phyloP scores from a whole-genome alignment of 2,888 invertebrate species.

The Lottia scabra region DNA sequence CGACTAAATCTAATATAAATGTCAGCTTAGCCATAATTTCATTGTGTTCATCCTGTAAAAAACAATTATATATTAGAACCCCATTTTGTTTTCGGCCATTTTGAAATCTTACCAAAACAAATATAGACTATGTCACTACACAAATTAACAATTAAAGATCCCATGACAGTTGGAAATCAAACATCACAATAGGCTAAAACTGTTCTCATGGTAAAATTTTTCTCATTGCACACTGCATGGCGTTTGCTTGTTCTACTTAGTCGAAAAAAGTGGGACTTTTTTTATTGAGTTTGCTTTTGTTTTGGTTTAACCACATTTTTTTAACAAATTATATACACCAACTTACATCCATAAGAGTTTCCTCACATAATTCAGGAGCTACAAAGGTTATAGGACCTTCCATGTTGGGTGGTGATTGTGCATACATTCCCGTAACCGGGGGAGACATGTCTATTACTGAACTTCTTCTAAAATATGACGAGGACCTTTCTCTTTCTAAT shows the following conservation, averaged over 20 bases:
- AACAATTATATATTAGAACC: not conserved
- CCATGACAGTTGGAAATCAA: no score
- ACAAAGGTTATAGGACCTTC: constrained; percentile 79
- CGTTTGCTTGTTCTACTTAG: no score
- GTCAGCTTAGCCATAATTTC: constrained; percentile 96
- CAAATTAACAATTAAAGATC: no score
- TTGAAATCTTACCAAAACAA: no score
- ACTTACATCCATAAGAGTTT: constrained; percentile 88
- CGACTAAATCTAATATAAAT: constrained; percentile 95
- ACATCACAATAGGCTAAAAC: no score
- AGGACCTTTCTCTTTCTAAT: constrained; percentile 42
- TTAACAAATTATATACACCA: constrained; percentile 10
- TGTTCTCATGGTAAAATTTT: no score
- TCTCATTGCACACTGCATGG: no score
- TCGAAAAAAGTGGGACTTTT: no score
- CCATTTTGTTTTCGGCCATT: no score
- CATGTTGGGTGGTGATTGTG: constrained; percentile 67
- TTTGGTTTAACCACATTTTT: no score
- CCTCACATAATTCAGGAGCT: constrained; percentile 93
- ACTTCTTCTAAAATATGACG: constrained; percentile 35
- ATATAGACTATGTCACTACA: no score
- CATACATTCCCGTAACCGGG: constrained; percentile 46
- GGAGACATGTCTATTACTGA: constrained; percentile 45
- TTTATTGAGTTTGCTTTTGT: no score
- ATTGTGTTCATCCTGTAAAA: constrained; percentile 87